Evolutionary conservation across 2,797 vertebrate species (phyloP), one percentile per base, ranked within the genome.

Genomic region (Cryptoprocta ferox): DNA sequence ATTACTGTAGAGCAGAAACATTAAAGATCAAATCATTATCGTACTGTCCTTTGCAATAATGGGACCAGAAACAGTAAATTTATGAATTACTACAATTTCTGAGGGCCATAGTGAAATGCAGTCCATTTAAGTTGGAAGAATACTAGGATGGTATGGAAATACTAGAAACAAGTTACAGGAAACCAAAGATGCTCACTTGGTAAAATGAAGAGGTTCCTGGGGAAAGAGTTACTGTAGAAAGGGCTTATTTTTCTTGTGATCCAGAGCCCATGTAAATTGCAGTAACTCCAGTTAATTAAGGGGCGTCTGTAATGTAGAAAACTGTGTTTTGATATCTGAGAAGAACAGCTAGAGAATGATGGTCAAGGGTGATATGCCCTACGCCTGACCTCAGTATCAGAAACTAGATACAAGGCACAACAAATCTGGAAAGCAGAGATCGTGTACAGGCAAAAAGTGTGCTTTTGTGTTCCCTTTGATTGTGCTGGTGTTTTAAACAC

Each of bases 251-350:
- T 78, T 85, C 81, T 82, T 91, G 80, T 93, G 61, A 78, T 75
- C 30, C 26, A 65, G 21, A 7, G 45, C 85, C 65, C 18, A 82
- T 24, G 18, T 94, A 79, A 75, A 4, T 1, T 24, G 56, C 73
- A 8, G 88, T n/a, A 71, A 82, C 26, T 84, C 37, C 2, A 42
- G 30, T 35, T 91, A 70, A 89, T 75, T 78, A 94, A 78, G 92
- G 68, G 66, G 66, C 39, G 88, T 95, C 71, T 93, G 63, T 70
- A 89, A 70, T 28, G 28, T 82, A 15, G 65, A 93, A 86, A 93
- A 83, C 3, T 70, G 30, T 93, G 68, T 96, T 96, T 94, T 96
- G 96, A 96, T 92, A 96, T 61, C 56, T 21, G 94, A 96, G 83
- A 82, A 92, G 83, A 65, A 85, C 48, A 85, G 81, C 12, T 26